Base-by-base conservation (phyloP, 2,888 invertebrate genomes). In the Melikaiella ostensackeni region DNA sequence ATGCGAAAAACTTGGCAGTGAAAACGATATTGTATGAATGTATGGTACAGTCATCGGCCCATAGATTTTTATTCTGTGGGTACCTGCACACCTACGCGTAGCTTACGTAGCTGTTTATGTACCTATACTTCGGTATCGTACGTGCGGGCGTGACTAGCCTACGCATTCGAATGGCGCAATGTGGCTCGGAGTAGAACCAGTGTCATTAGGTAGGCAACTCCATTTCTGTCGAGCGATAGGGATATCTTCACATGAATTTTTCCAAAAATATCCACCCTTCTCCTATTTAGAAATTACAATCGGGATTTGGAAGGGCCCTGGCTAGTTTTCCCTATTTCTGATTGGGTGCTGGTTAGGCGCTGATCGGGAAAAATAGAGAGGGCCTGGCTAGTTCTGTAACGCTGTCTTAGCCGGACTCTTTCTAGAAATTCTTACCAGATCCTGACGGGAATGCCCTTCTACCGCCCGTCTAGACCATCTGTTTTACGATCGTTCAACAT, bases 91-190 rank as follows among this genome's bases (percentile, higher is more conserved):
- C 76, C 76, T 77, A 74, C 74, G 64, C 27, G 66, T 76, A 77
- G 55, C 78, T 81, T 81, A 78, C 21, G 33, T 75, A 55, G 38
- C 80, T 83, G 66, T 75, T 76, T 57, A 59, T 55, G 70, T 78
- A 74, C 61, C 76, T 75, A 76, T 77, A 77, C 78, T 76, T 74
- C 76, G 77, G 77, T 80, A 78, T 80, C 78, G 75, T 78, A 80
- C 76, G 79, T 80, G 81, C 79, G 77, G 81, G 83, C 83, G 81
- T 81, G 82, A 83, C 81, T 81, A 79, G 81, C 83, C 81, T 83
- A 82, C 83, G 80, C 81, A 80, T 77, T 76, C 42, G 76, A 80
- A 81, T 83, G 81, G 78, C 78, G 80, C 81, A 81, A 83, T 76
- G 76, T 77, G 76, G 59, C 76, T 66, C 74, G 55, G 63, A 79